Evolutionary conservation across 2,888 invertebrate genomes (phyloP).

Genomic region (Polydrusus tereticollis): DNA sequence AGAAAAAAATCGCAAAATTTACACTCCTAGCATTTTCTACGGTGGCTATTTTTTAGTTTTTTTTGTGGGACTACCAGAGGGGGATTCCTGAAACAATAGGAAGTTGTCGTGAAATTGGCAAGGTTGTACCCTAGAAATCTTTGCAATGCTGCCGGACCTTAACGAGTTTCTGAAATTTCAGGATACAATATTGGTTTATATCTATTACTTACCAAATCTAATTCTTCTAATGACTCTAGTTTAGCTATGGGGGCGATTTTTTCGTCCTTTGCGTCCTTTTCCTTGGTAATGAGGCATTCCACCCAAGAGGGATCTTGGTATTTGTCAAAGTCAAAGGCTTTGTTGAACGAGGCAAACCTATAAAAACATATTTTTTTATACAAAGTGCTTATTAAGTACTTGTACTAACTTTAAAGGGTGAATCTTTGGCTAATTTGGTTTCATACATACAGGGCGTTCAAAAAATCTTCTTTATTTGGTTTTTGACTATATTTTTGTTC

Average conservation of each 20-base stretch:
- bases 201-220: conserved; percentile 68
- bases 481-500: no score
- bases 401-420: no score
- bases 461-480: no score
- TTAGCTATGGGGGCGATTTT: conserved; percentile 74
- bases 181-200: background rate
- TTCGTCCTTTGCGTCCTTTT: conserved; percentile 59
- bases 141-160: background rate
- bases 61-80: conserved; percentile 60
- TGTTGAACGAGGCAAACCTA: conserved; percentile 67
- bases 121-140: background rate
- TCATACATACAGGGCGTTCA: no score
- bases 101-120: background rate
- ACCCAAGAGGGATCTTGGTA: conserved; percentile 58
- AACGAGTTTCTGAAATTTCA: background rate
- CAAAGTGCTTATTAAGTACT: no score
- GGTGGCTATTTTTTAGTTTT: conserved; percentile 57
- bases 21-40: conserved; percentile 24
- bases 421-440: no score
- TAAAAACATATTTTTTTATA: background rate
- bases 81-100: conserved; percentile 58
- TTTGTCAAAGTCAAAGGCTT: conserved; percentile 65
- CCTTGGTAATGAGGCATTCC: conserved; percentile 55
- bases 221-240: conserved; percentile 76
- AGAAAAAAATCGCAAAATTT: conserved; percentile 29